These are phyloP conservation scores for Gonioctena quinquepunctata DNA, from an alignment of 1,140 invertebrate genomes.

Conservation along the genomic window DNA sequence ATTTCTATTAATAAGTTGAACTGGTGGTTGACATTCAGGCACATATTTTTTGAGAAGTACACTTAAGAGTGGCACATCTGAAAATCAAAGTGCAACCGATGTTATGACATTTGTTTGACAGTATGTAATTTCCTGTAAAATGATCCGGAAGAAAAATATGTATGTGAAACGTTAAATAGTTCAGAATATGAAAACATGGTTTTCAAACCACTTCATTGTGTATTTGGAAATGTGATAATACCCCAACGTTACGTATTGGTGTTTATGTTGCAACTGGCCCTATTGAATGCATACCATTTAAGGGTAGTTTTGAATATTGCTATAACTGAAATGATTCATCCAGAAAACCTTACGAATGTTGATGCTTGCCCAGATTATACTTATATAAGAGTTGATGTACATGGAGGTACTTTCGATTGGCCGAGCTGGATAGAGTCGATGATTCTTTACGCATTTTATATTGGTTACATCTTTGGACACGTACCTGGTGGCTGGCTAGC, in stretches of 20 bases:
- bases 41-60: too few relatives aligned
- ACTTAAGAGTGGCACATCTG: too few relatives aligned
- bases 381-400: neutral
- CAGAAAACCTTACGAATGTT: neutral
- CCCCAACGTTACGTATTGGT: constrained; percentile 29
- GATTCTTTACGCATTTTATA: constrained; percentile 22
- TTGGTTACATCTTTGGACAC: constrained; percentile 24
- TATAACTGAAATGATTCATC: constrained; percentile 29
- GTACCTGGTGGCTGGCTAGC: constrained; percentile 30
- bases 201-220: constrained; percentile 13
- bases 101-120: too few relatives aligned
- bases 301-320: constrained; percentile 33
- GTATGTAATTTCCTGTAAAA: too few relatives aligned
- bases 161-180: too few relatives aligned
- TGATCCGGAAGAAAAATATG: too few relatives aligned
- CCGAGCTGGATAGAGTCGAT: neutral
- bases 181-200: too few relatives aligned
- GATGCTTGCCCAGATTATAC: neutral
- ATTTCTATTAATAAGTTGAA: too few relatives aligned
- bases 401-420: constrained; percentile 25
- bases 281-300: constrained; percentile 24
- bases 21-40: too few relatives aligned
- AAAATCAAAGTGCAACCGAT: too few relatives aligned
- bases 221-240: constrained; percentile 13
- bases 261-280: constrained; percentile 27